Percentiles rank a stretch among this genome's conserved stretches.
phyloP scores from a whole-genome alignment of 2,113 vertebrate genomes.

The Micronycteris hirsuta region DNA sequence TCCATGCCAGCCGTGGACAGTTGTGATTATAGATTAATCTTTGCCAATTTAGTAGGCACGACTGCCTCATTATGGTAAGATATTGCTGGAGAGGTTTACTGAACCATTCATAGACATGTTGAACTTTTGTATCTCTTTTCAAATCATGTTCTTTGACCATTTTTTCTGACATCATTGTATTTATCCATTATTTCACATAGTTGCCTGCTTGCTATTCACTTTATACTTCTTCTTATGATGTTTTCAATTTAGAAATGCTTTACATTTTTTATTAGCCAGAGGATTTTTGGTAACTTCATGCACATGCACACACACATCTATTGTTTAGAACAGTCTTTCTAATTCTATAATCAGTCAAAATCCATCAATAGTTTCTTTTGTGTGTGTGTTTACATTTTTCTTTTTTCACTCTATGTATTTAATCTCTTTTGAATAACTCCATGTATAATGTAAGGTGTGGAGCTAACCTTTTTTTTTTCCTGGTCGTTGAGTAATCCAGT shows the following conservation, averaged over 20 bases:
- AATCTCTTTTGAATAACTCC: neutral
- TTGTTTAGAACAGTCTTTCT: constrained; percentile 19
- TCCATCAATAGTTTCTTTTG: neutral
- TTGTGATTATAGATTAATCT: neutral
- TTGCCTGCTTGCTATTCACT: neutral
- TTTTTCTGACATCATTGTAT: neutral
- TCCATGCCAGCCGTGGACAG: neutral
- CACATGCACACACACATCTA: neutral
- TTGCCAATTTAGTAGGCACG: neutral
- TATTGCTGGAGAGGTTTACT: neutral
- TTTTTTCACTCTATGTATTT: neutral
- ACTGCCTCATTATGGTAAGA: neutral
- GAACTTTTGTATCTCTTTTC: neutral
- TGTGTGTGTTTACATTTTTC: neutral
- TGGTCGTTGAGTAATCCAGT: neutral
- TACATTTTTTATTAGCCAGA: neutral
- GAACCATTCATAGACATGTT: neutral
- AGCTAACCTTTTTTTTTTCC: neutral
- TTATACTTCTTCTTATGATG: constrained; percentile 6
- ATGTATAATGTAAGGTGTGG: neutral
- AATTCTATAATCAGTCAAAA: neutral
- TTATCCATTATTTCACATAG: neutral
- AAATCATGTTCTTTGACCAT: neutral
- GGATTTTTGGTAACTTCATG: neutral
- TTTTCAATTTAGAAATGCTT: neutral